Conservation (phyloP, 2,113 vertebrate genomes). For the Aspiorhynchus laticeps region DNA sequence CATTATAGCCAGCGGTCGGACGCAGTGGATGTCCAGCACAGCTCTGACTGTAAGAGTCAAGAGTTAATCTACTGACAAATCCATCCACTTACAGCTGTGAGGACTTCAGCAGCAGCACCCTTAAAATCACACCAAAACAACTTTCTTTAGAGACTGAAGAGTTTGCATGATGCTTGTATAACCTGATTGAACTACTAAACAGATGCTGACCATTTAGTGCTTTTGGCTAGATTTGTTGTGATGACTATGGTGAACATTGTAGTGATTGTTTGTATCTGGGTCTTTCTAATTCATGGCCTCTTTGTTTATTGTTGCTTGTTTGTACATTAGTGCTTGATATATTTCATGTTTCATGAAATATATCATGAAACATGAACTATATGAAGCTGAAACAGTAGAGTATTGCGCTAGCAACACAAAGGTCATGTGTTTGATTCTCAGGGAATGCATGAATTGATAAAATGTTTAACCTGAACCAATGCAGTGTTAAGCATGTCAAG, state of each 20-base stretch:
- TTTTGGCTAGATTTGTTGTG: not conserved
- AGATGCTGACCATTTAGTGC: no score
- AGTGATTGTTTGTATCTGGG: not conserved
- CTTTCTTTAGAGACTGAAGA: not conserved
- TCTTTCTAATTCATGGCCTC: not conserved
- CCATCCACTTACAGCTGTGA: slow-evolving; percentile 1
- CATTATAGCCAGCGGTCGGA: slow-evolving; percentile 18
- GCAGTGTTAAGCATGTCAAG: not conserved
- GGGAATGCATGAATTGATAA: not conserved
- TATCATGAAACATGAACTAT: not conserved
- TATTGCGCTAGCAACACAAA: not conserved
- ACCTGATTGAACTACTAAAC: not conserved
- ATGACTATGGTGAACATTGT: not conserved
- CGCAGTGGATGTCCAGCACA: slow-evolving; percentile 27
- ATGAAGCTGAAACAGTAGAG: not conserved
- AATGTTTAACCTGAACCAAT: not conserved
- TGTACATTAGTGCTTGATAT: not conserved
- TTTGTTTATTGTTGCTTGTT: not conserved
- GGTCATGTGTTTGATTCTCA: no score
- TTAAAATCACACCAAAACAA: not conserved
- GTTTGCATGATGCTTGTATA: not conserved
- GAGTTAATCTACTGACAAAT: slow-evolving; percentile 43
- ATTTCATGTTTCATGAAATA: not conserved
- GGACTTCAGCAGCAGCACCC: not conserved
- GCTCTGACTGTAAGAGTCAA: slow-evolving; percentile 32